Evolutionary conservation across 1,140 invertebrate genomes (phyloP), one percentile per base, ranked within the genome.

Genomic region (Cotesia typhae): DNA sequence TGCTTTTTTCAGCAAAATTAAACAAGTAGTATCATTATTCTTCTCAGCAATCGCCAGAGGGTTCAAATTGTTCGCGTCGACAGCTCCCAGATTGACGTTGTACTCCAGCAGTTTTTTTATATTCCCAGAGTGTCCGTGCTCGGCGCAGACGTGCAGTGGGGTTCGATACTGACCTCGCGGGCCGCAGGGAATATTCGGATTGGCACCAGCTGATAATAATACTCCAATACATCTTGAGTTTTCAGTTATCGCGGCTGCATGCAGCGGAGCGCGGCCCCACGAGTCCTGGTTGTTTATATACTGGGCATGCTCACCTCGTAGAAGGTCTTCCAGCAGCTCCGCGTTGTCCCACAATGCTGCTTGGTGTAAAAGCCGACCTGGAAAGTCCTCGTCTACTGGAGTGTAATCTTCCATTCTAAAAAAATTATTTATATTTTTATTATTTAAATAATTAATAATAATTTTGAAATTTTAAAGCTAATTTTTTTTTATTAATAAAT

Each of bases 331-430:
- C 36, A 97, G 85, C 1, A 97, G 88, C 79, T 97, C 95, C 9
- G 92, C 91, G 82, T 97, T 97, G 84, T 97, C 94, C 94, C 95
- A 98, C 20, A 97, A 83, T 3, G 95, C 94, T 14, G 95, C 95
- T 90, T 94, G 93, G 77, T 95, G 94, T 20, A 94, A 82, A 12
- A 94, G 81, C 67, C 93, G 89, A 5, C 93, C 94, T 72, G 92
- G 92, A 83, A 94, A 94, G 82, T 95, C 92, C 81, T 94, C 93
- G 75, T 94, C 93, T 79, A 93, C 92, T 3, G 91, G 91, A 35
- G 91, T 92, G 57, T 91, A 89, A 81, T 92, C 91, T 84, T 92
- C 85, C 88, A 89, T 89, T 17, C 12, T 69, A 17, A 28, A 37
- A 67, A 60, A 37, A 59, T 74, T 53, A 51, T 59, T 57, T 55